Percentiles rank a stretch among this genome's conserved stretches.
phyloP scores from a whole-genome alignment of 2,113 vertebrate species.

The Illadopsis cleaveri region DNA sequence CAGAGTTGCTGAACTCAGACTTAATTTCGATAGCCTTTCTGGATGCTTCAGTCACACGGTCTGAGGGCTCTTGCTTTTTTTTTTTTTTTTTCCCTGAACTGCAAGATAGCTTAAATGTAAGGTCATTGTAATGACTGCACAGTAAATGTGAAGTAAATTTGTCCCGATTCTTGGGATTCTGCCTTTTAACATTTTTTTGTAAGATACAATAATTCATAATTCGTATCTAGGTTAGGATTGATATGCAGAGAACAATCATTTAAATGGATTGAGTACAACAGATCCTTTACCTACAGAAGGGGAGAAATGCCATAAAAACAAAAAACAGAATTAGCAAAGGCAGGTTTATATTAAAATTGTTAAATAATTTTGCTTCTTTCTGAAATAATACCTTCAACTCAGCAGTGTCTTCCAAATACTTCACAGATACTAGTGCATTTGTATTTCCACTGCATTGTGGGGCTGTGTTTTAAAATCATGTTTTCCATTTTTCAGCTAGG shows the following conservation, averaged over 20 bases:
- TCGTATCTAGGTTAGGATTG: background rate
- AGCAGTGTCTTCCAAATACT: background rate
- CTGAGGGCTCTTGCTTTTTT: background rate
- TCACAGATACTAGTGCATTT: background rate
- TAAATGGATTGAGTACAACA: background rate
- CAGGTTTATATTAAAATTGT: background rate
- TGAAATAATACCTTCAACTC: background rate
- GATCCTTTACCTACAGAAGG: background rate
- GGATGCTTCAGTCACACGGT: background rate
- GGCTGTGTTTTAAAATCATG: background rate
- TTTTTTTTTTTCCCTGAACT: background rate
- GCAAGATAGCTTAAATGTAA: background rate
- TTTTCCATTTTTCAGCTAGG: background rate
- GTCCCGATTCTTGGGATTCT: background rate
- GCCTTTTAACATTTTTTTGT: background rate
- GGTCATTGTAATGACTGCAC: background rate
- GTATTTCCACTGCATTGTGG: background rate
- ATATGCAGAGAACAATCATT: background rate
- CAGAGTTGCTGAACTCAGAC: background rate
- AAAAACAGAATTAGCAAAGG: background rate
- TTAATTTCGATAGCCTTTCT: background rate
- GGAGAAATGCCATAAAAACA: background rate
- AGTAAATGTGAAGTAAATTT: background rate
- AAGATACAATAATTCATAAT: background rate
- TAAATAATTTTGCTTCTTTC: background rate